Evolutionary conservation across 2,797 vertebrate genomes (phyloP).

Genomic region (Silurus lanzhouensis): DNA sequence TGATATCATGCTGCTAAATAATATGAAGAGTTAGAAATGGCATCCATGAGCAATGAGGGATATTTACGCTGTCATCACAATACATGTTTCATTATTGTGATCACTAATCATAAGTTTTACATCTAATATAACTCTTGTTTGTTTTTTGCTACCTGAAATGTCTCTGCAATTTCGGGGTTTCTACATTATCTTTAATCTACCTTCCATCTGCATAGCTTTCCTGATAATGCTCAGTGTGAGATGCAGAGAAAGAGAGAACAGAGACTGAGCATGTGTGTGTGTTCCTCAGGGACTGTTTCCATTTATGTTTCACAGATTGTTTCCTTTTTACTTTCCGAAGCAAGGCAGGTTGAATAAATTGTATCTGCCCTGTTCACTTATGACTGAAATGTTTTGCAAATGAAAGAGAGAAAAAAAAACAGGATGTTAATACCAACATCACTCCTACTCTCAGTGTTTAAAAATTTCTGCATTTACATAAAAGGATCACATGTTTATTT

Average conservation of each 20-base stretch:
- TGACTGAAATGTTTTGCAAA: conserved; percentile 48
- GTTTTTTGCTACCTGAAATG: not conserved
- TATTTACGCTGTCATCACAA: not conserved
- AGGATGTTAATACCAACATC: not conserved
- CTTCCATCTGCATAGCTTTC: conserved; percentile 13
- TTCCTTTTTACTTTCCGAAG: conserved; percentile 50
- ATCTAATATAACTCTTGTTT: not conserved
- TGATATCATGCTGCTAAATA: conserved; percentile 18
- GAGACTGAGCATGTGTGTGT: conserved; percentile 14
- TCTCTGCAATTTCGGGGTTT: not conserved
- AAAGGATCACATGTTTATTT: conserved; percentile 18
- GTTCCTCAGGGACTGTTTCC: conserved; percentile 42
- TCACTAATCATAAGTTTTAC: not conserved
- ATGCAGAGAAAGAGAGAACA: conserved; percentile 5
- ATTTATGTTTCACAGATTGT: conserved; percentile 53
- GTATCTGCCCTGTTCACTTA: conserved; percentile 49
- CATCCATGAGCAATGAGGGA: not conserved
- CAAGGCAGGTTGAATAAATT: conserved; percentile 56
- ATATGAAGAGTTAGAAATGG: not conserved
- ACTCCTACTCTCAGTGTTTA: not conserved
- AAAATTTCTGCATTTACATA: not conserved
- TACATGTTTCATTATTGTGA: not conserved
- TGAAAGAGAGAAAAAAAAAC: not conserved
- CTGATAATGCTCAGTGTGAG: conserved; percentile 15
- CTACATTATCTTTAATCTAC: not conserved